Percentiles rank a stretch among this genome's conserved stretches.
Evolutionary conservation across 1,140 invertebrate species (phyloP).

Genomic region (Drosophila orena): DNA sequence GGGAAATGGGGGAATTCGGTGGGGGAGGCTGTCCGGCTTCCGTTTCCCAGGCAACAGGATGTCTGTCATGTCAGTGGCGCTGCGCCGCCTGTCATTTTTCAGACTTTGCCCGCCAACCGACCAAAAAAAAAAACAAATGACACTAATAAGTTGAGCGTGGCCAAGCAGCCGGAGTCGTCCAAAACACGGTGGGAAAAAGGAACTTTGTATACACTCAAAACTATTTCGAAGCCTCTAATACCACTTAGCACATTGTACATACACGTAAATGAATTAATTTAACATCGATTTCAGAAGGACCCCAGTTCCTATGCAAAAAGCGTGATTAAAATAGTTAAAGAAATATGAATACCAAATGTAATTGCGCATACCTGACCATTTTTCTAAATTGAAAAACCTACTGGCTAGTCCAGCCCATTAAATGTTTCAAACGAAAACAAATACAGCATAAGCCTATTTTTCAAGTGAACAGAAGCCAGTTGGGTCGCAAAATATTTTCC

Average conservation of each 20-base stretch:
- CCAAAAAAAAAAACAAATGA: slow-evolving; percentile 55
- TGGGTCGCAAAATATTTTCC: slow-evolving; percentile 50
- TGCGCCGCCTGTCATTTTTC: slow-evolving; percentile 48
- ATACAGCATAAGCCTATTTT: neutral
- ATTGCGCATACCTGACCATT: no score
- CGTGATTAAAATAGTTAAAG: no score
- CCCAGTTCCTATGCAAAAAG: no score
- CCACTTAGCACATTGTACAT: no score
- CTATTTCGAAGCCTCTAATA: neutral
- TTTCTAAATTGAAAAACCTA: no score
- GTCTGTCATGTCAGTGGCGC: slow-evolving; percentile 45
- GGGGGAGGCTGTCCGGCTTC: slow-evolving; percentile 7
- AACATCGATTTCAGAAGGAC: no score
- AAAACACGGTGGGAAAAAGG: neutral
- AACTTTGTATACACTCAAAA: neutral
- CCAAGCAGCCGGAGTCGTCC: slow-evolving; percentile 3
- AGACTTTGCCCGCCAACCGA: slow-evolving; percentile 43
- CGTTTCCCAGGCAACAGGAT: slow-evolving; percentile 8
- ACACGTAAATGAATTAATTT: no score
- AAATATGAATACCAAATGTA: no score
- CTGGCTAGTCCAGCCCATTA: no score
- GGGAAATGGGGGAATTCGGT: neutral
- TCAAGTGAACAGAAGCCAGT: slow-evolving; percentile 1
- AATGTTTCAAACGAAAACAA: neutral
- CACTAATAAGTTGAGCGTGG: slow-evolving; percentile 55